Base-by-base conservation (phyloP, 37 sponge, comb jelly and placozoan genomes). In the Beroe forskalii region DNA sequence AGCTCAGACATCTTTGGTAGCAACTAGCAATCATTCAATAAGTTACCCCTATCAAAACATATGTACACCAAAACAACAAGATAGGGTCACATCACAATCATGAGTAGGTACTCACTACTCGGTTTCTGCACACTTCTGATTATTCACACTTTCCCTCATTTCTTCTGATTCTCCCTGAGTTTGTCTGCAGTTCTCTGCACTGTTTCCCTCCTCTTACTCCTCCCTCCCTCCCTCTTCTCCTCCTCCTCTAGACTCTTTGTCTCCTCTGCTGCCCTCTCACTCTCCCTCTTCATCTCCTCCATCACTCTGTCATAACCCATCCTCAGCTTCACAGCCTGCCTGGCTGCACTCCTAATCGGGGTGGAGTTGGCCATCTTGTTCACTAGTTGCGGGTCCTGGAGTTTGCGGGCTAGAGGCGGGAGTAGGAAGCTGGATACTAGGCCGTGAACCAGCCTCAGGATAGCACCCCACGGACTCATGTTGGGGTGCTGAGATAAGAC, bases 341-440 rank as follows among this genome's bases (percentile, higher is more conserved):
- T 80, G 35, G 86, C 86, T 1, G 30, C 55, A 41, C 4, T 40
- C 40, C 86, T 17, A 25, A 80, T 80, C 0, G 30, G 25, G 4
- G 55, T 41, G 30, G 55, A 44, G 86, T 80, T 80, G 14, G 55
- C 22, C 86, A 80, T 80, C 30, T 44, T 80, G 55, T 80, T 80
- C 35, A 80, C 86, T 20, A 80, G 9, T 22, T 80, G 28, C 0
- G 86, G 86, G 48, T 80, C 86, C 8, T 20, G 20, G n/a, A 80
- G 48, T 38, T 24, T n/a, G 20, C 55, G 28, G 48, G 48, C 44
- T 24, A 80, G 9, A 17, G 55, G 55, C 55, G 55, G 55, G 12
- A 48, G 55, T 17, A 48, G 6, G 35, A 44, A 1, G 1, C 48
- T 22, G 40, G 55, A 6, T 17, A 41, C 86, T 9, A 43, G 40